These are phyloP conservation scores for Cerastoderma edule DNA, from an alignment of 2,888 invertebrate species.

Conservation along the genomic window DNA sequence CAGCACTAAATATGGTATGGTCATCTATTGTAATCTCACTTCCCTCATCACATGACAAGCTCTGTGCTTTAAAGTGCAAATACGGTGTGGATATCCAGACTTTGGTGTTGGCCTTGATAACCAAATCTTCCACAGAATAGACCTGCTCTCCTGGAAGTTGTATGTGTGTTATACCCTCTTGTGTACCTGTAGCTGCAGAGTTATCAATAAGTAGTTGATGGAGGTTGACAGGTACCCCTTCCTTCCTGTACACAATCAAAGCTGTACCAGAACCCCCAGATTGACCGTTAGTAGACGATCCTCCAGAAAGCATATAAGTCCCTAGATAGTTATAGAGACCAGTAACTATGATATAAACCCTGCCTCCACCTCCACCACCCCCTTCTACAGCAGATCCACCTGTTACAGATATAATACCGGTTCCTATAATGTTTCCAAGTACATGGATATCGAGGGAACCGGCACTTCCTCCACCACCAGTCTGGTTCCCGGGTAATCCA, in stretches of 20 bases:
- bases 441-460: constrained; percentile 57
- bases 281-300: constrained; percentile 51
- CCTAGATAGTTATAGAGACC: constrained; percentile 67
- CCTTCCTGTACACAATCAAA: constrained; percentile 38
- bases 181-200: constrained; percentile 38
- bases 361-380: constrained; percentile 73
- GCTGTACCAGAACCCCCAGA: constrained; percentile 72
- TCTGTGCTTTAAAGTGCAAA: constrained; percentile 60
- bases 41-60: constrained; percentile 62
- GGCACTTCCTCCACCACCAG: constrained; percentile 70
- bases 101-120: constrained; percentile 55
- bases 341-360: constrained; percentile 52
- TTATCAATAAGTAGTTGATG: constrained; percentile 54
- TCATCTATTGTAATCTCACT: constrained; percentile 62
- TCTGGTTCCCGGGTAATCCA: constrained; percentile 53
- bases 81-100: constrained; percentile 47
- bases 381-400: constrained; percentile 61
- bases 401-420: constrained; percentile 57
- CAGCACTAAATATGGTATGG: constrained; percentile 66
- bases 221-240: constrained; percentile 33
- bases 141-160: constrained; percentile 34
- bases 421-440: constrained; percentile 53
- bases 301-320: constrained; percentile 58
- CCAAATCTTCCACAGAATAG: constrained; percentile 51
- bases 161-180: constrained; percentile 58